Percentiles rank a stretch among this genome's conserved stretches.
Evolutionary conservation across 23 tunicate species (phyloP).

Genomic region (Phallusia fumigata): DNA sequence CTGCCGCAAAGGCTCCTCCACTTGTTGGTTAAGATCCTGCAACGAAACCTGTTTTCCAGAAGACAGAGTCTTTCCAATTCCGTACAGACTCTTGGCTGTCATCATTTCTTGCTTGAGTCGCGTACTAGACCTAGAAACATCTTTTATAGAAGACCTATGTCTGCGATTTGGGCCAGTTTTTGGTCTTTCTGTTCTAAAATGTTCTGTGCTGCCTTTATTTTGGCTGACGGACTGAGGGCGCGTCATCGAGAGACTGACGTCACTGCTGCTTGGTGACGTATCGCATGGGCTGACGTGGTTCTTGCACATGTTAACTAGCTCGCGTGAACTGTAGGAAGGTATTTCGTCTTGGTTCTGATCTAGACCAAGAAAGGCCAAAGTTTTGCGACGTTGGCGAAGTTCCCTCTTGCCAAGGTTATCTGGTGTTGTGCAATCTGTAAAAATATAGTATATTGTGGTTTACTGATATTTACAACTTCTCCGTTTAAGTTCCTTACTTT

Average conservation of each 20-base stretch:
- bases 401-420: neutral
- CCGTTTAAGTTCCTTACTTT: too few species aligned
- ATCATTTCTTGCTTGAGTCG: neutral
- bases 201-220: too few species aligned
- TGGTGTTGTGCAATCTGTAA: too few species aligned
- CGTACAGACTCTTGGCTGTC: neutral
- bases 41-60: neutral
- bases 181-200: neutral
- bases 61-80: neutral
- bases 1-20: neutral
- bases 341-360: neutral
- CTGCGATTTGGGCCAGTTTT: neutral
- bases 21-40: neutral
- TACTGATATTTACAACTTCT: too few species aligned
- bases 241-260: too few species aligned
- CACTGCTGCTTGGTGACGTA: neutral
- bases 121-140: neutral
- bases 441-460: too few species aligned
- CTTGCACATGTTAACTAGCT: neutral
- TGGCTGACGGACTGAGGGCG: too few species aligned
- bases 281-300: neutral
- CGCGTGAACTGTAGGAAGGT: neutral
- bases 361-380: neutral
- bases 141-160: neutral
- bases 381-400: neutral